These are phyloP conservation scores for Melinaea menophilus DNA, from an alignment of 2,888 invertebrate species.

Conservation along the genomic window DNA sequence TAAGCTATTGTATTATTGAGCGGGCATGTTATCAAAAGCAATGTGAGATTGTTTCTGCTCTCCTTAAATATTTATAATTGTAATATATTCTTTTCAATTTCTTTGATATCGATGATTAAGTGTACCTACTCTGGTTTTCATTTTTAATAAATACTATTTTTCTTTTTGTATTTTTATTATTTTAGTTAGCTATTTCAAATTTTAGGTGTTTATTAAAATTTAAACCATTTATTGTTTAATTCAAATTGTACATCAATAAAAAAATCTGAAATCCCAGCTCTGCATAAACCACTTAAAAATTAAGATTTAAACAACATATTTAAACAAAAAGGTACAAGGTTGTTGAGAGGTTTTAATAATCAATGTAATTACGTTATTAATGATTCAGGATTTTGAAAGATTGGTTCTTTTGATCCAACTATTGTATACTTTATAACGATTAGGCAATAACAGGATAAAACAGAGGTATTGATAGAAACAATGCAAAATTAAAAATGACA, in stretches of 20 bases:
- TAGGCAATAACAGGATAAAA: not conserved
- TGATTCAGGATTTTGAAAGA: constrained; percentile 10
- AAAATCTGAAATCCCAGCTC: constrained; percentile 29
- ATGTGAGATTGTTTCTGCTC: constrained; percentile 10
- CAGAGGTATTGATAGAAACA: too few relatives aligned
- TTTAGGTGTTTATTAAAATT: constrained; percentile 4
- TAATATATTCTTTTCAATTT: not conserved
- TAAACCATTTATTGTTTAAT: constrained; percentile 14
- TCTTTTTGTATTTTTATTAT: not conserved
- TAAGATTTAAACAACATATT: constrained; percentile 22
- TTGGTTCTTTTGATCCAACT: not conserved
- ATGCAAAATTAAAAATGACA: too few relatives aligned
- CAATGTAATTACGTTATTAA: constrained; percentile 12
- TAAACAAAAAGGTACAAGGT: constrained; percentile 17
- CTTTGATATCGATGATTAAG: not conserved
- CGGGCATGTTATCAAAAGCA: constrained; percentile 9
- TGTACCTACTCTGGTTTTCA: not conserved
- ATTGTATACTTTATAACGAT: not conserved
- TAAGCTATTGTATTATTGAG: constrained; percentile 19
- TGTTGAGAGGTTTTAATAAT: constrained; percentile 17
- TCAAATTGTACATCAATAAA: constrained; percentile 20
- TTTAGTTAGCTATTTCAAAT: not conserved
- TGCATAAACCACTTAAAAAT: constrained; percentile 21
- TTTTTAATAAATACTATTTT: not conserved
- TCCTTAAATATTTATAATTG: not conserved